Evolutionary conservation across 2,797 vertebrate genomes (phyloP), one percentile per base, ranked within the genome.

Genomic region (Enteromius viviparus): DNA sequence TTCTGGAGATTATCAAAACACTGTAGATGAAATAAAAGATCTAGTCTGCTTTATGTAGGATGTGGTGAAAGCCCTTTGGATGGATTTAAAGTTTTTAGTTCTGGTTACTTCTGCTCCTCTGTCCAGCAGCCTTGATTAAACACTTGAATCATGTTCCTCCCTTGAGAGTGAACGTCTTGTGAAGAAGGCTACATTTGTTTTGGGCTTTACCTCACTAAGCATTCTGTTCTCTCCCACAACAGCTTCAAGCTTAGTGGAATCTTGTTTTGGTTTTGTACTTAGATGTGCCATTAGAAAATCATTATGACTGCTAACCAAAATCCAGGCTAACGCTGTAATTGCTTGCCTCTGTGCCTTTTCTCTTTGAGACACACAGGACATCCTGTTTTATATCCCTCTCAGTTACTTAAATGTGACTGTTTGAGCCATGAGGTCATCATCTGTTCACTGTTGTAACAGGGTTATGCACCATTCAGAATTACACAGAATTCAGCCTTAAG

Each of bases 1-100:
- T 76, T 86, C 87, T 87, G 82, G 82, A 76, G 77, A 78, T 76
- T 42, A 81, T 79, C 75, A 81, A 55, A 55, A 34, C 62, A 66
- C 66, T 74, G 49, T 68, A 78, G 42, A 53, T 80, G 66, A 75
- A 81, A 71, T 60, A 76, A 80, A 72, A 80, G 47, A 83, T 82
- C 68, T 78, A 64, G 32, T 45, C 32, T 66, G 79, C 19, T 49
- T 85, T 72, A 79, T 70, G 72, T 69, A 58, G 58, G 47, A 47
- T 0, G 17, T 42, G 66, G 55, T 66, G 58, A 65, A 72, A 34
- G 68, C 7, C 34, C 49, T 68, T 55, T 68, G 65, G 65, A 62
- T 81, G 49, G 70, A 66, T 51, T 40, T 49, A n/a, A 65, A n/a
- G 37, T 74, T 75, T 72, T 81, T 74, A 66, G 7, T 34, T 66